Base-by-base conservation (phyloP, 2,888 invertebrate genomes). In the Bombyx huttoni region DNA sequence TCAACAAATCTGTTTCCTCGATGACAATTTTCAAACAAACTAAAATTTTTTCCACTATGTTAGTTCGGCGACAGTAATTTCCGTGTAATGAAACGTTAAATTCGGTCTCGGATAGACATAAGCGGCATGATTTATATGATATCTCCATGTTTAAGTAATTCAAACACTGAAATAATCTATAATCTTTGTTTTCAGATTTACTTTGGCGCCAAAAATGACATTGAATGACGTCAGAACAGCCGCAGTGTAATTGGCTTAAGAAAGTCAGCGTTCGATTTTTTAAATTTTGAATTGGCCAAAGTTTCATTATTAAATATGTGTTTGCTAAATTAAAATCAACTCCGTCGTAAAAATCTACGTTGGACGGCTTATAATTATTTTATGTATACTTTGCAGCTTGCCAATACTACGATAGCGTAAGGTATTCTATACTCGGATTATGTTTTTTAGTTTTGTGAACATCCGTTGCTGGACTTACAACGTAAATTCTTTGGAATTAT, bases 291-390 rank as follows among this genome's bases (percentile, higher is more conserved):
- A 9, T 34, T 46, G 46, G 34, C 10, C 34, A 51, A 50, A 47
- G 34, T 13, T 47, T 47, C 34, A 52, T 47, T 24, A 24, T 24
- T 24, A 24, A 24, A 24, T 24, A 24, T 24, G 24, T 24, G 24
- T 24, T 13, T 48, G 52, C 40, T 52, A 52, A 52, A 48, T 50
- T 50, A 52, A 52, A 50, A 40, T 47, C 35, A 50, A 51, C 53
- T 56, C 54, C 49, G 47, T 75, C 74, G 73, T 77, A 76, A 65
- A 76, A 75, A 75, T 73, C 76, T 81, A 78, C 69, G 59, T 65
- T 82, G 85, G 85, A 85, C 85, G 85, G 84, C 71, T 78, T 62
- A 60, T 65, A 71, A 65, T 73, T 73, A 65, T 73, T 67, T 72
- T 67, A 64, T 70, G 78, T 81, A 81, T 78, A 81, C 76, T 65